A percentile compares a stretch with the other conserved stretches of the same genome.
Conservation (phyloP, 2,113 vertebrate species). For the Sisor rabdophorus region DNA sequence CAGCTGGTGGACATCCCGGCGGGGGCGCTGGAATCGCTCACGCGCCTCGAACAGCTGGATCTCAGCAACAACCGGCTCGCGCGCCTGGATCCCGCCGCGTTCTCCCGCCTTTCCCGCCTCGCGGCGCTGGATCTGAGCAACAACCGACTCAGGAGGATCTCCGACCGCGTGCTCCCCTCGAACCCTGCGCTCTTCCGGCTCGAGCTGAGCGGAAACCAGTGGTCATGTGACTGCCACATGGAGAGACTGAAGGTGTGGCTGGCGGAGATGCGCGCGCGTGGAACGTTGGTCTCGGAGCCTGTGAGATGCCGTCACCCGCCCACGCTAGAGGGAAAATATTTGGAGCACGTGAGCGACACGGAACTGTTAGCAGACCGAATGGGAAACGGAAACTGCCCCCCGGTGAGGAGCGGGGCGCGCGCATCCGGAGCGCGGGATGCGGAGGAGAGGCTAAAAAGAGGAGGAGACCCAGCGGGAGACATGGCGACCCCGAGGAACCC, state of each 20-base stretch:
- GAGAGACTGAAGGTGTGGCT: slow-evolving; percentile 83
- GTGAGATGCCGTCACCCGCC: slow-evolving; percentile 82
- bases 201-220: slow-evolving; percentile 87
- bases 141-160: slow-evolving; percentile 79
- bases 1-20: slow-evolving; percentile 75
- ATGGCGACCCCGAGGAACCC: background rate
- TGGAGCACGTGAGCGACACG: slow-evolving; percentile 82
- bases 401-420: slow-evolving; percentile 51
- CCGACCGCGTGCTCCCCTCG: slow-evolving; percentile 76
- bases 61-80: slow-evolving; percentile 81
- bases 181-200: slow-evolving; percentile 78
- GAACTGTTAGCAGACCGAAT: slow-evolving; percentile 68
- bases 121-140: slow-evolving; percentile 82
- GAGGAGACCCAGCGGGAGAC: slow-evolving; percentile 2
- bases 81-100: slow-evolving; percentile 69
- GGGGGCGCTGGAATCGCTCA: slow-evolving; percentile 78
- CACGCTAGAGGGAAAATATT: slow-evolving; percentile 78
- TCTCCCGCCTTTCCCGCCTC: slow-evolving; percentile 69
- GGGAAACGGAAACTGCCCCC: slow-evolving; percentile 55
- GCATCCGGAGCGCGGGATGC: slow-evolving; percentile 45
- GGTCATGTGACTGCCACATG: slow-evolving; percentile 89
- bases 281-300: slow-evolving; percentile 81
- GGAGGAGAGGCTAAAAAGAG: slow-evolving; percentile 38
- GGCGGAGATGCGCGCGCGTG: slow-evolving; percentile 76
- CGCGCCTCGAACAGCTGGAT: slow-evolving; percentile 80